Evolutionary conservation across 2,888 invertebrate species (phyloP), one percentile per base, ranked within the genome.

Genomic region (Monopis laevigella): DNA sequence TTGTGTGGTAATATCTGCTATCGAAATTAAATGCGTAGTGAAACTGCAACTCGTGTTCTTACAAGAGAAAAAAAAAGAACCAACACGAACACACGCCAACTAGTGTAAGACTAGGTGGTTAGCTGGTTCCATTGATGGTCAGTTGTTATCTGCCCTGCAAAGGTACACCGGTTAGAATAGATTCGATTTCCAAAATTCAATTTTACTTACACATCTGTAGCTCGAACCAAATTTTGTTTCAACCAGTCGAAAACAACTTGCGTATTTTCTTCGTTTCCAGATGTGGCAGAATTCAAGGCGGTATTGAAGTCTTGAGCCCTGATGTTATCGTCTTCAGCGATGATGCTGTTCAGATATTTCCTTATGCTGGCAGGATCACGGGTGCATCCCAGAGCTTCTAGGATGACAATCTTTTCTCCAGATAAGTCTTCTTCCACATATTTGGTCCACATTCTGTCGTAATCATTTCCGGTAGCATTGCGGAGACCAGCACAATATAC

Each of bases 401-500:
- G 69, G 51, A 93, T 82, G 1, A 85, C 75, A 0, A 84, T 73
- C 53, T 88, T 83, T 59, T 93, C 92, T 2, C 85, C 83, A 1
- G 88, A 86, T 3, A 88, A 72, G 18, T 85, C 82, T 39, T 85
- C 82, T 0, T 52, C 55, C 24, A 77, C 56, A 56, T 86, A 91
- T 43, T 82, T 82, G 2, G 72, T 51, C 85, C 89, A 89, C 48
- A 89, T 77, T 51, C 75, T 84, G 4, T 86, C 57, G 83, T 90
- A 94, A 46, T 91, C 87, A 0, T 60, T 59, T 14, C 72, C 65
- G 1, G 64, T 71, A 0, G 89, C 91, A 40, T 84, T 60, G 16
- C 85, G 83, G 2, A 94, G 72, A 10, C 86, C 90, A 10, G 82
- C 82, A 58, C 93, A 93, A 66, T 92, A 93, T 5, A 93, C 88